Base-by-base conservation (phyloP, 1,140 invertebrate genomes). In the Megalonaias nervosa region DNA sequence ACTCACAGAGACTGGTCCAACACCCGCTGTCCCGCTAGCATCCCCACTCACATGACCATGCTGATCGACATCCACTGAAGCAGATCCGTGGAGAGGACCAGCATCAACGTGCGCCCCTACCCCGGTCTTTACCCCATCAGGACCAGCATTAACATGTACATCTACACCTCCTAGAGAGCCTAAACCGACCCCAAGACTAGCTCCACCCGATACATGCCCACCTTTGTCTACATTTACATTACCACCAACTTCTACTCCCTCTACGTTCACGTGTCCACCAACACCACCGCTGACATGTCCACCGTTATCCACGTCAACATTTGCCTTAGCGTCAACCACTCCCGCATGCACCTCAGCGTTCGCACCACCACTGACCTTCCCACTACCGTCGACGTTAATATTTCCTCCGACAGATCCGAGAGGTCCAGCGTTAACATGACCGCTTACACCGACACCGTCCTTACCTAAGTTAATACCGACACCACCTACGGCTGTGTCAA, bases 341-440 rank as follows among this genome's bases (percentile, higher is more conserved):
- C 71, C 72, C 57, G 71, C 65, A 65, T 77, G 67, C 16, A 80
- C 71, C 23, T 26, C 72, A n/a, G 72, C 72, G 23, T 66, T 64
- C 19, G 74, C 23, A 48, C 71, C 11, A 1, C 67, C 57, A 38
- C 48, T n/a, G n/a, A 79, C 26, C n/a, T 57, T 64, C 77, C 80
- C 31, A 71, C 73, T 69, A 60, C 79, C 68, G 67, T 80, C 60
- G 12, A 19, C 19, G 26, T 31, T 31, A 31, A 31, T 31, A 31
- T 31, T 31, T 31, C 26, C 26, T 31, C 2, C 26, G 26, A 31
- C 1, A 2, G 26, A 31, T 31, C 1, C 2, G 26, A 31, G 26
- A 72, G 61, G 23, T 71, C 79, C 74, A 65, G 79, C 14, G 74
- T 67, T 74, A 1, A 74, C 72, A 48, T 74, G 72, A 21, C 72